Base-by-base conservation (phyloP, 2,113 vertebrate species). In the Tupaia tana region DNA sequence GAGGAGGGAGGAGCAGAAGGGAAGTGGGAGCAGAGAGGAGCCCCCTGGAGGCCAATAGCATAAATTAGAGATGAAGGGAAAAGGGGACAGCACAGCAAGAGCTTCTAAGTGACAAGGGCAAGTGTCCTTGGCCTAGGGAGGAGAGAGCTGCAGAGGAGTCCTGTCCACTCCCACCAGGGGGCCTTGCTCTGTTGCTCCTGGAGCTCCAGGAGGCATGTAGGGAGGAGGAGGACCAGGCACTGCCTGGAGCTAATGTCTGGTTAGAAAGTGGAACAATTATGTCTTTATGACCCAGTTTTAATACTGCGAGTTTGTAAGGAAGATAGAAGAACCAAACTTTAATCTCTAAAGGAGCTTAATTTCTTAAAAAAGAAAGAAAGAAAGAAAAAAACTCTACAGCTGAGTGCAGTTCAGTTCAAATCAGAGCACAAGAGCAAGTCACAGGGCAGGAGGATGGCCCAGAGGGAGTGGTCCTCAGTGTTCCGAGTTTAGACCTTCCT, bases 281-380 rank as follows among this genome's bases (percentile, higher is more conserved):
- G 84, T 66, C 58, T 89, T 67, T 19, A 52, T 86, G 95, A 95
- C 96, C 97, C 70, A 94, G 7, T 97, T 97, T 91, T 83, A 92
- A 90, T 56, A 24, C 59, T 86, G 64, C 1, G 31, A 70, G 22
- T 89, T 88, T 86, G 79, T 27, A 75, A 89, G 75, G 74, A 90
- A 90, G 88, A 78, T 74, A 43, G 83, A 86, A 80, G 63, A 86
- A 75, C 34, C 88, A 90, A 88, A 90, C 78, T 91, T 93, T 93
- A 95, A 95, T 97, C 92, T 93, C 94, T 67, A 92, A 96, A 96
- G 92, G 74, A 94, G 92, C 77, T 97, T 96, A 94, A 96, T 92
- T 96, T 96, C 52, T 93, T 12, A 7, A 27, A 58, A 79, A 86
- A 83, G 8, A 34, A 63, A 61, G 77, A 58, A 20, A 69, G 5